Percentiles rank a stretch among this genome's conserved stretches.
Evolutionary conservation across 64 coral and sea anemone genomes (phyloP).

Genomic region (Montipora capricornis): DNA sequence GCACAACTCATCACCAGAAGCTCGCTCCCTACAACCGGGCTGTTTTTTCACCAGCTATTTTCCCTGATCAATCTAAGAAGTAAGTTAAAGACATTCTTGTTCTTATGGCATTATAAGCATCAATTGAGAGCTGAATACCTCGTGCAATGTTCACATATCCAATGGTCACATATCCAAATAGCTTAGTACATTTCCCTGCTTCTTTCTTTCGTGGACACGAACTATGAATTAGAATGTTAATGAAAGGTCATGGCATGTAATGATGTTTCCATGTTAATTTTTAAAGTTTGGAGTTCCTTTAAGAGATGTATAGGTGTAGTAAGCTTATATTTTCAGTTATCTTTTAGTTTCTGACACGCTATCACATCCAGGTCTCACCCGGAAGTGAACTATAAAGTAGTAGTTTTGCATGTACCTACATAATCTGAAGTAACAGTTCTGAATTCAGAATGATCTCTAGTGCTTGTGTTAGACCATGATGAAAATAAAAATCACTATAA

Average conservation of each 20-base stretch:
- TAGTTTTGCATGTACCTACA: neutral
- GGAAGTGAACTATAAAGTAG: constrained; percentile 9
- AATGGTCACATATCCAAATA: too few species aligned
- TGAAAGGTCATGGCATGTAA: too few species aligned
- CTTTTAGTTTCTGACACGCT: neutral
- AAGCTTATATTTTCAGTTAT: neutral
- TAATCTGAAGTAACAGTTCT: neutral
- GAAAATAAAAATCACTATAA: too few species aligned
- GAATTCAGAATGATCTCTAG: neutral
- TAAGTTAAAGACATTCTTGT: neutral
- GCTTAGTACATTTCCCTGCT: too few species aligned
- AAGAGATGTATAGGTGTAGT: too few species aligned
- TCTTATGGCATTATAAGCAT: too few species aligned
- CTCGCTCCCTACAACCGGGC: neutral
- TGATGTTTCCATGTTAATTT: too few species aligned
- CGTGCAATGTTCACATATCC: too few species aligned
- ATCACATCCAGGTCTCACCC: constrained; percentile 10
- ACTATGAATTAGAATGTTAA: neutral
- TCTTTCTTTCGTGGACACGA: too few species aligned
- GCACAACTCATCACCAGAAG: too few species aligned
- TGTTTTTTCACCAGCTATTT: neutral
- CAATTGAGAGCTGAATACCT: too few species aligned
- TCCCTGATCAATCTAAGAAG: neutral
- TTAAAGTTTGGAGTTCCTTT: too few species aligned
- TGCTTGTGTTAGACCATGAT: neutral